Percentiles rank a stretch among this genome's conserved stretches.
These are phyloP conservation scores for Coregonus clupeaformis DNA, from an alignment of 2,113 vertebrate genomes.

Conservation along the genomic window DNA sequence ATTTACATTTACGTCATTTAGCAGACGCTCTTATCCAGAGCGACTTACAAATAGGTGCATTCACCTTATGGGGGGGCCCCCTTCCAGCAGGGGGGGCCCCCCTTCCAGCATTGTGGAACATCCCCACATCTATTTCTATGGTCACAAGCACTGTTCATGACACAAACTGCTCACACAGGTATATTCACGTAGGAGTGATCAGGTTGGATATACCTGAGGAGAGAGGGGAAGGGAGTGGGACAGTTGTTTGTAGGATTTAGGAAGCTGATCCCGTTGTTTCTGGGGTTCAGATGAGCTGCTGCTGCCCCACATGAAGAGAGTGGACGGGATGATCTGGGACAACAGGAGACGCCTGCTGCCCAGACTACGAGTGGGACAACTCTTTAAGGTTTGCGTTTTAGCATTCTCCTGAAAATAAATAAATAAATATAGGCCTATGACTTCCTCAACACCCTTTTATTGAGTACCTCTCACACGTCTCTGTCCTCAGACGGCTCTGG, in stretches of 20 bases:
- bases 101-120: too few species aligned
- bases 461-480: background rate
- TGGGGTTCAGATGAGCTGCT: constrained; percentile 84
- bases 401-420: background rate
- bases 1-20: too few species aligned
- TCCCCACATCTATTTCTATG: too few species aligned
- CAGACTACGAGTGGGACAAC: constrained; percentile 86
- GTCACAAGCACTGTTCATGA: too few species aligned
- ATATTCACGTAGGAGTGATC: too few species aligned
- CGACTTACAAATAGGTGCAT: too few species aligned
- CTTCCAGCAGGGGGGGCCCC: too few species aligned
- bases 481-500: constrained; percentile 84
- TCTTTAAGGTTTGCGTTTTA: constrained; percentile 82
- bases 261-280: background rate
- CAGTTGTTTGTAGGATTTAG: background rate
- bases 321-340: constrained; percentile 94
- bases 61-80: too few species aligned
- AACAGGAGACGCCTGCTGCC: constrained; percentile 90
- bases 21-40: too few species aligned
- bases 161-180: too few species aligned
- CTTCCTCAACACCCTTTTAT: background rate
- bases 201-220: too few species aligned
- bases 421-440: background rate
- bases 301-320: constrained; percentile 94
- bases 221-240: too few species aligned